These are phyloP conservation scores for Colostygia pectinataria DNA, from an alignment of 2,888 invertebrate genomes.

Conservation along the genomic window DNA sequence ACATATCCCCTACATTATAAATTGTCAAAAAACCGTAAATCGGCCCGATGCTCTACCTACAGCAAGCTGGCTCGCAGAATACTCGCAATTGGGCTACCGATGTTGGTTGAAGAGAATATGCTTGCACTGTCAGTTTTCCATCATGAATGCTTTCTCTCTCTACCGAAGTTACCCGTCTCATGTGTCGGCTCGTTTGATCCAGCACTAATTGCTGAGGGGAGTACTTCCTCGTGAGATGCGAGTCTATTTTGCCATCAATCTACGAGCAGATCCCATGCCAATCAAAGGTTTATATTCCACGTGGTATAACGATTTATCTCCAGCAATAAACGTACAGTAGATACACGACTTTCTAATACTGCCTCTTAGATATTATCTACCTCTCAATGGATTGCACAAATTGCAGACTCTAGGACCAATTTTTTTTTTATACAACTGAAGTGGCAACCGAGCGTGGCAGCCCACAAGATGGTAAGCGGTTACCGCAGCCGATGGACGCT, in stretches of 20 bases:
- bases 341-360: not conserved
- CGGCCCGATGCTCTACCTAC: too few species aligned
- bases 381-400: not conserved
- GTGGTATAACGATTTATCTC: not conserved
- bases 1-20: too few species aligned
- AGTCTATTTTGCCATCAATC: conserved; percentile 44
- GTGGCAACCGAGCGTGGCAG: too few species aligned
- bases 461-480: too few species aligned
- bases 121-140: too few species aligned
- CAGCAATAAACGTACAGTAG: not conserved
- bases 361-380: not conserved
- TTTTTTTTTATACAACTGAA: too few species aligned
- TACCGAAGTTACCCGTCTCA: conserved; percentile 8
- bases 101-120: too few species aligned
- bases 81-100: too few species aligned
- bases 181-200: conserved; percentile 43
- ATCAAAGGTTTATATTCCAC: conserved; percentile 22
- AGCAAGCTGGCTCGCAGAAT: too few species aligned
- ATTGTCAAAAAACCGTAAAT: too few species aligned
- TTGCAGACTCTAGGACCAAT: too few species aligned
- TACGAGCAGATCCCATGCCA: conserved; percentile 19
- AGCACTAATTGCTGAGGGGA: conserved; percentile 39
- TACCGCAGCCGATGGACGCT: too few species aligned
- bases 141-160: not conserved
- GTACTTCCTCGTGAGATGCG: conserved; percentile 45